These are phyloP conservation scores for Labeo catla DNA, from an alignment of 2,113 vertebrate genomes.

Conservation along the genomic window DNA sequence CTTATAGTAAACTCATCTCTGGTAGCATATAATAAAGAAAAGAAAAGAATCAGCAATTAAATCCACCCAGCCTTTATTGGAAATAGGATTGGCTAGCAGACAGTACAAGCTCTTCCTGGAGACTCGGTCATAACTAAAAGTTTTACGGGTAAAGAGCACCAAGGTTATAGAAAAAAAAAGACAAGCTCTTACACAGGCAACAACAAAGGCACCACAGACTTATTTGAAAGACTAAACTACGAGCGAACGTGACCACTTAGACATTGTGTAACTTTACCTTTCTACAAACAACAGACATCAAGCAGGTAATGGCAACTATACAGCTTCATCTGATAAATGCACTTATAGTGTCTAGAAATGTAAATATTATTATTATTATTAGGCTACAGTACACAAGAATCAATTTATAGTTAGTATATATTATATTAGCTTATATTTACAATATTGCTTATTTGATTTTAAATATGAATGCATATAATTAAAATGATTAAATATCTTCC, in stretches of 20 bases:
- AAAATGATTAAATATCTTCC: background rate
- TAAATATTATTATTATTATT: background rate
- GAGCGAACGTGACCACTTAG: background rate
- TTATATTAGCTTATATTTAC: no score
- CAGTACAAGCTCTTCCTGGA: background rate
- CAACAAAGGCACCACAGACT: background rate
- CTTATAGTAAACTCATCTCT: background rate
- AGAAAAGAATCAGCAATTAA: background rate
- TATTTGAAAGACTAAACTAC: background rate
- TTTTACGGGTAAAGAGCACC: background rate
- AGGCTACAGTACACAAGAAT: background rate
- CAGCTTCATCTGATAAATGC: background rate
- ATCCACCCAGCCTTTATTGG: background rate
- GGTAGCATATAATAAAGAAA: background rate
- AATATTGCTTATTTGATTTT: background rate
- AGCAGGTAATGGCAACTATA: background rate
- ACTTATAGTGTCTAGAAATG: background rate
- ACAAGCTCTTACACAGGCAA: background rate
- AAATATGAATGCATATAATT: background rate
- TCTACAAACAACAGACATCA: background rate
- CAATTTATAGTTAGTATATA: background rate
- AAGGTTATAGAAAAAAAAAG: background rate
- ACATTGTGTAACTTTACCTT: background rate
- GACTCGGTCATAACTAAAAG: background rate
- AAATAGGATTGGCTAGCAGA: background rate